Conservation (phyloP, 2,797 vertebrate genomes). For the Ctenosaura bakeri region DNA sequence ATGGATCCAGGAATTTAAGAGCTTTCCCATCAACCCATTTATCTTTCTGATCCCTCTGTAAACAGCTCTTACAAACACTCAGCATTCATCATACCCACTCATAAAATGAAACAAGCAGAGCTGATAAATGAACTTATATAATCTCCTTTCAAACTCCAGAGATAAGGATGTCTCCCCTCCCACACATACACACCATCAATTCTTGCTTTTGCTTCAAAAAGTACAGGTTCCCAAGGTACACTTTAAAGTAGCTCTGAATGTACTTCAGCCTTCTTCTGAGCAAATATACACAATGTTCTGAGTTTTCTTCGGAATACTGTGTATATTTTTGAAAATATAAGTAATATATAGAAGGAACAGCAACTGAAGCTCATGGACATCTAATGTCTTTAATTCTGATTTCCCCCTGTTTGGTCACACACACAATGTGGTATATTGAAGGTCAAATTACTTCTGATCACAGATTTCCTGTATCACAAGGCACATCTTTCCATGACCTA, state of each 20-base stretch:
- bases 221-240: neutral
- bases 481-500: neutral
- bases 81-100: conserved; percentile 31
- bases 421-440: neutral
- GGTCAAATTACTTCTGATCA: neutral
- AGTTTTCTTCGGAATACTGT: neutral
- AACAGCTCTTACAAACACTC: conserved; percentile 37
- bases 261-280: neutral
- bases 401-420: neutral
- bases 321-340: neutral
- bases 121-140: conserved; percentile 31
- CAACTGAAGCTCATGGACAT: neutral
- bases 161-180: conserved; percentile 11
- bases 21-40: conserved; percentile 29
- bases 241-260: neutral
- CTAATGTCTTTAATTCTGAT: neutral
- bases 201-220: conserved; percentile 10
- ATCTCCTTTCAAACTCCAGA: conserved; percentile 31
- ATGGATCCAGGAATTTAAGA: conserved; percentile 32
- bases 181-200: neutral
- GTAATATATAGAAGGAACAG: neutral
- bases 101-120: conserved; percentile 32
- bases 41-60: conserved; percentile 40
- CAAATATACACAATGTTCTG: too few species aligned
- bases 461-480: neutral